Conservation (phyloP, 2,888 invertebrate genomes). For the Abscondita cerata region DNA sequence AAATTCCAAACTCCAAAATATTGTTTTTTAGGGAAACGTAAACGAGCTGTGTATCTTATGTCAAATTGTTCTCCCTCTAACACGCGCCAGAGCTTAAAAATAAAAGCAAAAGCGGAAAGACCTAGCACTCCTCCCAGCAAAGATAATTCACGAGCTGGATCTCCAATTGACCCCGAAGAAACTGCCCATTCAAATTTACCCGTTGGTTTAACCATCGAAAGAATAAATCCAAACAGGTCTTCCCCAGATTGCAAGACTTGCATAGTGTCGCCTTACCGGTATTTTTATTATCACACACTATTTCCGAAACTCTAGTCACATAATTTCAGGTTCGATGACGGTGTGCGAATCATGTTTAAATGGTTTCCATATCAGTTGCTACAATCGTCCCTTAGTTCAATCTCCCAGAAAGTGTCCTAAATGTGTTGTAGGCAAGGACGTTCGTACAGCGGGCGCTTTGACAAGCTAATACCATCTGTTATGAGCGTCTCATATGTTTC, state of each 20-base stretch:
- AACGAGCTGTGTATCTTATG: constrained; percentile 59
- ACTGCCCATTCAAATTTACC: constrained; percentile 60
- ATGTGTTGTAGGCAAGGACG: constrained; percentile 55
- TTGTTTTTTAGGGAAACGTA: constrained; percentile 58
- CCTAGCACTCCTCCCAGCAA: constrained; percentile 42
- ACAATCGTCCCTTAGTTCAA: constrained; percentile 59
- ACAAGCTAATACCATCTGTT: constrained; percentile 53
- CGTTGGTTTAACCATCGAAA: constrained; percentile 62
- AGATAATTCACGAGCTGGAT: constrained; percentile 23
- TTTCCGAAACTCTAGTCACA: constrained; percentile 4
- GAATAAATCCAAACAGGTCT: constrained; percentile 57
- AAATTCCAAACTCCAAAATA: too few relatives aligned
- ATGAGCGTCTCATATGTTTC: constrained; percentile 53
- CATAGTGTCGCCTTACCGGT: constrained; percentile 61
- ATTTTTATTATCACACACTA: constrained; percentile 31
- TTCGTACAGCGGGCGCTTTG: constrained; percentile 49
- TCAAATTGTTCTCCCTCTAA: constrained; percentile 61
- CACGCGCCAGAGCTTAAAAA: constrained; percentile 59
- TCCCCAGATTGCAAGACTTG: constrained; percentile 57
- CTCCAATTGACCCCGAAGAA: constrained; percentile 41
- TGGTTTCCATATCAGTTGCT: constrained; percentile 63
- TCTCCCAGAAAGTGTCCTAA: constrained; percentile 61
- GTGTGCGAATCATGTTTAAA: constrained; percentile 62
- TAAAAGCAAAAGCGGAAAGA: constrained; percentile 49
- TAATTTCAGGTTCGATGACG: constrained; percentile 56